Base-by-base conservation (phyloP, 2,888 invertebrate genomes). In the Parnassius smintheus region DNA sequence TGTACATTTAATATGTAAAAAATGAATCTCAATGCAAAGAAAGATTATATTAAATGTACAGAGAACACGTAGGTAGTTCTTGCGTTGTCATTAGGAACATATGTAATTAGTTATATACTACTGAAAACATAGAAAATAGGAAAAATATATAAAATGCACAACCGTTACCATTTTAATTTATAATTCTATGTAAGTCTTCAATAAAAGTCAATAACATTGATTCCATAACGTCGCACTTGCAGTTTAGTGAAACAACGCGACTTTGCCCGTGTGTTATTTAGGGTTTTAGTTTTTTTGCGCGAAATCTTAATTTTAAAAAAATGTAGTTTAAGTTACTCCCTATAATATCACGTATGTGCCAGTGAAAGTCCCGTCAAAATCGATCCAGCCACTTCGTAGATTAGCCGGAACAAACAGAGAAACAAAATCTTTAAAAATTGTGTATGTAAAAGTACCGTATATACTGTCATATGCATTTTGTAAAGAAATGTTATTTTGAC, bases 141-240 rank as follows among this genome's bases (percentile, higher is more conserved):
- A 75, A 71, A 75, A 78, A 78, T 74, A 73, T 73, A 71, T 79
- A 79, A 81, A 81, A 80, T 84, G 88, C 88, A 88, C 87, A 88
- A 86, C 77, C 72, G 76, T 83, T 76, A 77, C 69, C 74, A 71
- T 73, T 72, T 77, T 79, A 68, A 73, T 80, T 76, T 72, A 75
- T 55, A 75, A 76, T 70, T 74, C 68, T 75, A 76, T 70, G 70
- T 80, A 79, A 75, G 78, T 79, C 72, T 80, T 80, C 76, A 78
- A 77, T 72, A 62, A 70, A 70, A 68, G 64, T 66, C 66, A 56
- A 13, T 49, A 53, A 65, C 63, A 62, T 51, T 55, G 48, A 46
- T 59, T 46, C 13, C 35, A 9, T 46, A 22, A 25, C 35, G 42
- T 51, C 12, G 48, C 52, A 45, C 45, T 49, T 44, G 56, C 49